A percentile compares a stretch with the other conserved stretches of the same genome.
phyloP scores from a whole-genome alignment of 2,888 invertebrate genomes.

The Drosophila kuntzei region DNA sequence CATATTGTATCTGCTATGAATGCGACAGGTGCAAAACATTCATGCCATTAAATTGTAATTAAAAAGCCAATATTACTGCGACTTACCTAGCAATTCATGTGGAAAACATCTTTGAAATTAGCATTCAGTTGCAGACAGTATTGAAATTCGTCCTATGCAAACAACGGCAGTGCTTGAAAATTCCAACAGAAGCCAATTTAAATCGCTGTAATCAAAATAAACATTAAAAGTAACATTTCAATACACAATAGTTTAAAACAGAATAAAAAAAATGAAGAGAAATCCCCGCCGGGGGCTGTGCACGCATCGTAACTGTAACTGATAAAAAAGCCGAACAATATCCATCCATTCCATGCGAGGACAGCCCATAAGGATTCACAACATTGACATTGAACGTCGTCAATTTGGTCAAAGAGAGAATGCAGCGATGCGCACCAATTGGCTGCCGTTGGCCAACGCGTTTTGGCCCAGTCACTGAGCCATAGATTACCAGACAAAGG shows the following conservation, averaged over 20 bases:
- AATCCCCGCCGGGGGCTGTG: constrained; percentile 19
- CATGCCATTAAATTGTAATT: constrained; percentile 62
- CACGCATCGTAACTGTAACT: constrained; percentile 26
- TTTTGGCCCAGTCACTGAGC: constrained; percentile 27
- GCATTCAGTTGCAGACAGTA: not conserved
- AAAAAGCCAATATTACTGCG: constrained; percentile 25
- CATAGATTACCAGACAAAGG: constrained; percentile 66
- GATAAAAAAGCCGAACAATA: constrained; percentile 41
- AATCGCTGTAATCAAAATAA: constrained; percentile 26
- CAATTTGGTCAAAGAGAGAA: constrained; percentile 41
- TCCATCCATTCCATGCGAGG: not conserved
- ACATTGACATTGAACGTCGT: constrained; percentile 68
- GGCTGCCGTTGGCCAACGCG: constrained; percentile 26
- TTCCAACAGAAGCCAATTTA: constrained; percentile 1
- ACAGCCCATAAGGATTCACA: constrained; percentile 43
- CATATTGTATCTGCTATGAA: constrained; percentile 21
- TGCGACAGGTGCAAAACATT: constrained; percentile 37
- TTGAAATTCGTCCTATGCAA: constrained; percentile 17
- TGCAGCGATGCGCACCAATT: constrained; percentile 52
- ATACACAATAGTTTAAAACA: constrained; percentile 7
- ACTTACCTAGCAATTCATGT: not conserved
- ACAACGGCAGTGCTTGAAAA: constrained; percentile 7
- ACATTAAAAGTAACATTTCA: constrained; percentile 26
- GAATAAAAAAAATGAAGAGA: not conserved
- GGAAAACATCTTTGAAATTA: constrained; percentile 1